Evolutionary conservation across 1,140 invertebrate species (phyloP), one percentile per base, ranked within the genome.

Genomic region (Aphelinus atriplicis): DNA sequence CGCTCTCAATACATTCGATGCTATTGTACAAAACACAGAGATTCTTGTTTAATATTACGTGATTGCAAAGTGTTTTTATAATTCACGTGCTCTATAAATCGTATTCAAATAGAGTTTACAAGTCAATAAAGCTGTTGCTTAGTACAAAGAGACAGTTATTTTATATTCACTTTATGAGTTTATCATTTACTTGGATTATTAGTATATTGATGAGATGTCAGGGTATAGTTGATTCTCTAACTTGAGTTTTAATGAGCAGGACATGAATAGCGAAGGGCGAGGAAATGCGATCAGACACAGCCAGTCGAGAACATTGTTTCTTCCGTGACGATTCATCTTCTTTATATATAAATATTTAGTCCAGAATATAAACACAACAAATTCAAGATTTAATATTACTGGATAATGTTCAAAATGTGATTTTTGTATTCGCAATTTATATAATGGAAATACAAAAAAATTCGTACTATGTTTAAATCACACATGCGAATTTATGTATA

Each of bases 61-160:
- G 81, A 86, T 85, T 81, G 82, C 81, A 85, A 80, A 80, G 71
- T 80, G 75, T 77, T 80, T 80, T 81, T 73, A 75, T 78, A 79
- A 79, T 80, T 78, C 78, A 82, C 80, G 78, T 7, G 64, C 58
- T 65, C 64, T 70, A 75, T 58, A 57, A 64, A 61, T 67, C 66
- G 53, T 70, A 75, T 75, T 69, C 51, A 63, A 67, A 55, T 73
- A 67, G 45, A 70, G 46, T 69, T 75, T 57, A 57, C 67, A 68
- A 47, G 61, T 83, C 77, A 26, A 79, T 87, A 86, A 84, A 84
- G 81, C 84, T 87, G 86, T 86, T 86, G 83, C 81, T 80, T 86
- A 86, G 82, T 88, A 86, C 82, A 87, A 86, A 86, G 84, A 83
- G 82, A 85, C 81, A 83, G 85, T 85, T 85, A 85, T 83, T 82